phyloP scores from a whole-genome alignment of 2,113 vertebrate genomes.

The Heterotilapia buettikoferi region DNA sequence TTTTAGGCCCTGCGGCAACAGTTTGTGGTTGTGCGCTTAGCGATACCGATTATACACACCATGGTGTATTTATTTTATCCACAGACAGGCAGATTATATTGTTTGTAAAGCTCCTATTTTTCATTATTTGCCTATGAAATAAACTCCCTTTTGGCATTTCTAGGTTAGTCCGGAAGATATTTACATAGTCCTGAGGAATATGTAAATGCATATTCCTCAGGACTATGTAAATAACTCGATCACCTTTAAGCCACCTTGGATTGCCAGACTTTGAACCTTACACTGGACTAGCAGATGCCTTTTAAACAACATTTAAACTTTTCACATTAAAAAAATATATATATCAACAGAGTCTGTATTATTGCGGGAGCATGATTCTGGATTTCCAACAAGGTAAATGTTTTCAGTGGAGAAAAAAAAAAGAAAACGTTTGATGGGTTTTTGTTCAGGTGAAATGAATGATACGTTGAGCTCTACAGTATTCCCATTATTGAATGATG shows the following conservation, averaged over 20 bases:
- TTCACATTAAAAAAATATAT: fast-evolving
- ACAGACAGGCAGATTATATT: neutral
- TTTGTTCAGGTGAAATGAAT: neutral
- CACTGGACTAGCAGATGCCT: neutral
- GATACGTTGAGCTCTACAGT: neutral
- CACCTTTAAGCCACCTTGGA: neutral
- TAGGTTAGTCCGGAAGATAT: neutral
- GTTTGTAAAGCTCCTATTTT: neutral
- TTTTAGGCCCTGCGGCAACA: neutral
- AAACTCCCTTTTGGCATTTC: neutral
- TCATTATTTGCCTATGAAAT: neutral
- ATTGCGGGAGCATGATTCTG: neutral
- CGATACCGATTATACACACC: fast-evolving
- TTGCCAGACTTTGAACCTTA: neutral
- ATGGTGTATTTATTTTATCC: neutral
- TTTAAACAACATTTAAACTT: neutral
- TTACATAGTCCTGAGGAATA: neutral
- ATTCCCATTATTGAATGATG: neutral
- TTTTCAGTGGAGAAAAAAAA: neutral
- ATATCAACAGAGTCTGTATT: neutral
- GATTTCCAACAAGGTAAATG: neutral
- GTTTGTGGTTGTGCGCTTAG: neutral
- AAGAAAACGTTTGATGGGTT: fast-evolving
- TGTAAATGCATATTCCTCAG: neutral
- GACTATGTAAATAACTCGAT: fast-evolving